Conservation (phyloP, 2,797 vertebrate genomes). For the Pangasius mekongensis region DNA sequence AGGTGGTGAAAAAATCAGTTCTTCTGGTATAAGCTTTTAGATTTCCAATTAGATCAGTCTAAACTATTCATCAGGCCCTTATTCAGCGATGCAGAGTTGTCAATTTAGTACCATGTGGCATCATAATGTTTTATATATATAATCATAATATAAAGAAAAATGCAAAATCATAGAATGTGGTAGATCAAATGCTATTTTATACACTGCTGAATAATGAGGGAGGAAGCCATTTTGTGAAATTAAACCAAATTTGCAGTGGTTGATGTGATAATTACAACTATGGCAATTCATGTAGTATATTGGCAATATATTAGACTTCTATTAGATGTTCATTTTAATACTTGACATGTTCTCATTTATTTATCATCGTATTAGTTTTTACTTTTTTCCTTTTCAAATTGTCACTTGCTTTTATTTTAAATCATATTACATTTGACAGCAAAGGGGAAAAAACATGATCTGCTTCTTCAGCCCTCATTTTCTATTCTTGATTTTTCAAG, state of each 20-base stretch:
- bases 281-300: neutral
- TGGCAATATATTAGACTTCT: neutral
- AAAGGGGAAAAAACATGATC: neutral
- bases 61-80: neutral
- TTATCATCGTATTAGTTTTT: neutral
- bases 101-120: neutral
- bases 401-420: neutral
- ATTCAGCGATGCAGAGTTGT: neutral
- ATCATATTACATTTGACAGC: neutral
- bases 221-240: neutral
- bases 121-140: neutral
- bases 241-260: neutral
- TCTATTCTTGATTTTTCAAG: neutral
- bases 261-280: neutral
- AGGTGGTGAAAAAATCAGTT: neutral
- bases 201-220: neutral
- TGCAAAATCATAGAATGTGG: neutral
- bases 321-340: neutral
- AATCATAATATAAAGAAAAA: too few species aligned
- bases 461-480: neutral
- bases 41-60: neutral
- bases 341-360: neutral
- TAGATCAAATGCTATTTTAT: neutral
- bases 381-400: neutral
- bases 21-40: neutral